A percentile compares a stretch with the other conserved stretches of the same genome.
Conservation (phyloP, 2,888 invertebrate genomes). For the Drosophila dives region DNA sequence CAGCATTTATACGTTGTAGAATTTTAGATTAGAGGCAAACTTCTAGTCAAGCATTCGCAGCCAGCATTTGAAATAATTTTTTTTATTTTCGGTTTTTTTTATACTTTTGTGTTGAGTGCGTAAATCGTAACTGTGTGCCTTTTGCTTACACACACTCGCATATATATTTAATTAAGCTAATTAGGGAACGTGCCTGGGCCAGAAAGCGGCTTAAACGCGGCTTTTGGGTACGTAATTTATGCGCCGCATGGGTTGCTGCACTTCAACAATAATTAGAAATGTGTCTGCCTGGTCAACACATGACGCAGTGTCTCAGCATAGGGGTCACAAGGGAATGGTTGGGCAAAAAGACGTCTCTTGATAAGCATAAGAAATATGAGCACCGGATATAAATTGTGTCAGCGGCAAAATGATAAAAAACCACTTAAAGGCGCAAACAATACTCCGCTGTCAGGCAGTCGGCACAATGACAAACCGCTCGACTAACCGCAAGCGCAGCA, state of each 20-base stretch:
- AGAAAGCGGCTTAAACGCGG: slow-evolving; percentile 62
- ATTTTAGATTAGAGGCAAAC: slow-evolving; percentile 2
- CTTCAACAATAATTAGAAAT: slow-evolving; percentile 74
- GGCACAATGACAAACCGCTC: slow-evolving; percentile 81
- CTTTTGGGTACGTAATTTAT: slow-evolving; percentile 70
- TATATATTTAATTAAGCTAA: slow-evolving; percentile 83
- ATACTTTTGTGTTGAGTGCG: slow-evolving; percentile 38
- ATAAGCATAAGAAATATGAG: slow-evolving; percentile 84
- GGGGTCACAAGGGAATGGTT: neutral
- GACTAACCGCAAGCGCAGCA: slow-evolving; percentile 76
- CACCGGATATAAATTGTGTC: slow-evolving; percentile 85
- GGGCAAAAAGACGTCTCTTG: slow-evolving; percentile 60
- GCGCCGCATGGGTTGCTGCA: slow-evolving; percentile 74
- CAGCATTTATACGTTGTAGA: neutral
- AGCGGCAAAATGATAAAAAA: slow-evolving; percentile 84
- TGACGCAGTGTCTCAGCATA: slow-evolving; percentile 40
- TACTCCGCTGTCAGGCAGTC: slow-evolving; percentile 71
- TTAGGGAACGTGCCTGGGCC: slow-evolving; percentile 78
- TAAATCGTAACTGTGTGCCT: slow-evolving; percentile 46
- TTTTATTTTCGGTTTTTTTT: slow-evolving; percentile 2
- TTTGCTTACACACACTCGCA: slow-evolving; percentile 72
- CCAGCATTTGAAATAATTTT: neutral
- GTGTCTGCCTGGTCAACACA: slow-evolving; percentile 68
- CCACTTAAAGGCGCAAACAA: slow-evolving; percentile 83
- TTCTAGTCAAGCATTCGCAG: slow-evolving; percentile 1